phyloP scores from a whole-genome alignment of 2,113 vertebrate genomes.

The Spilogale gracilis region DNA sequence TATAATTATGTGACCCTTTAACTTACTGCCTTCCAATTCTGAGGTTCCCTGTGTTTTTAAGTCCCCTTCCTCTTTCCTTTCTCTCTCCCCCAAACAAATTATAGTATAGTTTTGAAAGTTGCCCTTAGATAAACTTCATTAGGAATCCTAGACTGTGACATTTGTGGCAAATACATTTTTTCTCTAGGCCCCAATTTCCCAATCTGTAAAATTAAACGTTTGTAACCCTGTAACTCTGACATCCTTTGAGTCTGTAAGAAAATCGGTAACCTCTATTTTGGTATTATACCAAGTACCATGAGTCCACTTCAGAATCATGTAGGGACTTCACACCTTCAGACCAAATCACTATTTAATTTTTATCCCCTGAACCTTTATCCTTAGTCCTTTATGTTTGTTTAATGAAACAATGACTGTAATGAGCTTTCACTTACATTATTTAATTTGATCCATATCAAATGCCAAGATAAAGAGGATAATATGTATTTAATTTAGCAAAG shows the following conservation, averaged over 20 bases:
- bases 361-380: background rate
- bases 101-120: background rate
- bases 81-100: background rate
- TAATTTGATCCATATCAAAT: conserved; percentile 34
- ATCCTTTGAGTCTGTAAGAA: conserved; percentile 17
- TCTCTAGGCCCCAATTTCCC: conserved; percentile 13
- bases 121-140: conserved; percentile 2
- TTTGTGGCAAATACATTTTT: conserved; percentile 57
- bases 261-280: background rate
- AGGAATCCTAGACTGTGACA: conserved; percentile 13
- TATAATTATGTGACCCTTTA: conserved; percentile 7
- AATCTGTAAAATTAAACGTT: background rate
- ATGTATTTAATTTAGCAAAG: conserved; percentile 55
- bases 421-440: conserved; percentile 28
- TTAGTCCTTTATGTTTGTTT: conserved; percentile 47
- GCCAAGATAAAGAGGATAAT: conserved; percentile 26
- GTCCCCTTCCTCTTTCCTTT: background rate
- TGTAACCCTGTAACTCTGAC: background rate
- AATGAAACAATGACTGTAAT: background rate
- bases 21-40: conserved; percentile 11
- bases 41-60: conserved; percentile 52
- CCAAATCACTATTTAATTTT: background rate
- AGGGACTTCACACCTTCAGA: conserved; percentile 37
- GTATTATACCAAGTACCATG: background rate
- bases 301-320: conserved; percentile 4